Evolutionary conservation across 2,797 vertebrate species (phyloP), one percentile per base, ranked within the genome.

Genomic region (Pogonophryne albipinna): DNA sequence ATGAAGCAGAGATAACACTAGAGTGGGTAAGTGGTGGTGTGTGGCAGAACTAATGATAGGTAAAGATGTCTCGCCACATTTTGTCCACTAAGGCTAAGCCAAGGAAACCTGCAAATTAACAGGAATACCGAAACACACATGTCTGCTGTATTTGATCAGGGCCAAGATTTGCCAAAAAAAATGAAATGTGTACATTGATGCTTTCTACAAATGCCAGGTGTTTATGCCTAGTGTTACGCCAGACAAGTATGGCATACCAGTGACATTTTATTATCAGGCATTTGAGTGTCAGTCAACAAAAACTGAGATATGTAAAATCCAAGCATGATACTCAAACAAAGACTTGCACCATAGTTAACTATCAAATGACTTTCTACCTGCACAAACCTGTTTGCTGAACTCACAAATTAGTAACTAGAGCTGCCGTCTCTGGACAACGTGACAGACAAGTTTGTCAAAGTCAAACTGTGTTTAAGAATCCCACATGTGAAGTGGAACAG

Each of bases 361-460:
- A 34, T 27, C 57, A 56, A 85, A 86, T 52, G 41, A 87, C 83
- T 90, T 87, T 74, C 85, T 66, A 71, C 67, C 16, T 78, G 72
- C 77, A 86, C 71, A 80, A 91, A 94, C 88, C 87, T 91, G 90
- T 92, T 89, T 77, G 83, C 81, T 85, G 52, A 82, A 70, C 45
- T 84, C 79, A 88, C 85, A 91, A 92, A 92, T 91, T 77, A 89
- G 85, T 90, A 92, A 91, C 87, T 38, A 38, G 59, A 85, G 82
- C 60, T 2, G 58, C 50, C 60, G 23, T 67, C 57, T 82, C 58
- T 50, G n/a, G 55, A 81, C 72, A 68, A 66, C 46, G 55, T 69
- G 66, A 74, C 62, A 10, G 20, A 75, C 62, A 82, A 73, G 16
- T 64, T 69, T 63, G 72, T 34, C 65, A 83, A 87, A 83, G 79